These are phyloP conservation scores for Halictus ligatus DNA, from an alignment of 2,888 invertebrate species.

Conservation along the genomic window DNA sequence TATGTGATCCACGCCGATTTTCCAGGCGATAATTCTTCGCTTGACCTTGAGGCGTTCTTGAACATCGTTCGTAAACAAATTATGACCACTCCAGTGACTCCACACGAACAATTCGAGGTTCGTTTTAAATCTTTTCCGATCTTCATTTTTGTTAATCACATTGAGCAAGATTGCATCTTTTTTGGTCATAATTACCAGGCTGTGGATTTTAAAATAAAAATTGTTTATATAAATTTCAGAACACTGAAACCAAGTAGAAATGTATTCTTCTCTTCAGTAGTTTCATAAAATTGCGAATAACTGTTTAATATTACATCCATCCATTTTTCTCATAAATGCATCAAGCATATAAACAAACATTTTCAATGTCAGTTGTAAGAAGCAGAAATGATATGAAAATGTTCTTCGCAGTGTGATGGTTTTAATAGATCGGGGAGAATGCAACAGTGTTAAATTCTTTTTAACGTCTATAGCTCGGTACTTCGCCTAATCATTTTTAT, in stretches of 20 bases:
- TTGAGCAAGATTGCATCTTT: background rate
- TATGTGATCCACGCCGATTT: background rate
- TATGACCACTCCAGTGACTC: background rate
- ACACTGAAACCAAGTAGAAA: background rate
- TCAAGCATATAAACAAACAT: background rate
- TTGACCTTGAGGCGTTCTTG: background rate
- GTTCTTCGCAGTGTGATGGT: too few relatives aligned
- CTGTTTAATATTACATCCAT: too few relatives aligned
- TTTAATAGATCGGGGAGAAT: too few relatives aligned
- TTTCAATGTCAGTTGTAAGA: background rate
- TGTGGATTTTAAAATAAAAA: background rate
- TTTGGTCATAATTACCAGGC: background rate
- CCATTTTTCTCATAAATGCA: too few relatives aligned
- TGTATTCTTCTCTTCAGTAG: too few relatives aligned
- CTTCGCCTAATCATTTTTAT: too few relatives aligned
- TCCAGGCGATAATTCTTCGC: background rate
- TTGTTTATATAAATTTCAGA: background rate
- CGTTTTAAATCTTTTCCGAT: background rate
- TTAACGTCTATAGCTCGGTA: too few relatives aligned
- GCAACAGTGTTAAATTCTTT: too few relatives aligned
- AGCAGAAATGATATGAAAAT: too few relatives aligned
- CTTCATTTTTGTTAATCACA: background rate
- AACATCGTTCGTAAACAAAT: background rate
- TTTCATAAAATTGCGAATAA: background rate
- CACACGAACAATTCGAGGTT: background rate